A percentile compares a stretch with the other conserved stretches of the same genome.
Evolutionary conservation across 2,113 vertebrate species (phyloP).

Genomic region (Pomatorhinus ruficollis): DNA sequence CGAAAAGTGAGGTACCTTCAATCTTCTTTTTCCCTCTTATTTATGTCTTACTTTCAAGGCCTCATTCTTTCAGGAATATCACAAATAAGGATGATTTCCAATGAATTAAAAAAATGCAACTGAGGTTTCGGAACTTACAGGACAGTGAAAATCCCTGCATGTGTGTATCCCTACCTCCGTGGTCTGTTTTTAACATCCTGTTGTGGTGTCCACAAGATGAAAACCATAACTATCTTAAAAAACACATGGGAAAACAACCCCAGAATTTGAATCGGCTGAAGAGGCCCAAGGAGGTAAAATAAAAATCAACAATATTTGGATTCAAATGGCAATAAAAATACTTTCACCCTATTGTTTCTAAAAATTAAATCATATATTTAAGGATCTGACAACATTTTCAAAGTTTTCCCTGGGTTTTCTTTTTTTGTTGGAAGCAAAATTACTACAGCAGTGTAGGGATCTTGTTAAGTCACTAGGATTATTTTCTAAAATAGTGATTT

Average conservation of each 20-base stretch:
- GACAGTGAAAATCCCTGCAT: neutral
- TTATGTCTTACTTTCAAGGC: neutral
- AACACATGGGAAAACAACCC: fast-evolving
- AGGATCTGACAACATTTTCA: neutral
- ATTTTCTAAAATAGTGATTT: neutral
- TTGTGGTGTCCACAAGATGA: neutral
- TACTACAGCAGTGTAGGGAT: neutral
- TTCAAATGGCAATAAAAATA: neutral
- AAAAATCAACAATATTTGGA: neutral
- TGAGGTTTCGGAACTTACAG: neutral
- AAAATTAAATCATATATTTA: neutral
- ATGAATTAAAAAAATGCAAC: neutral
- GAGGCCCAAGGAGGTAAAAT: neutral
- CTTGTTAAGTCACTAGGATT: neutral
- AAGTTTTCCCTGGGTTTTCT: neutral
- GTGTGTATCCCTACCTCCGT: neutral
- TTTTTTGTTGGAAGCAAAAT: neutral
- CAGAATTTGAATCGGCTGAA: neutral
- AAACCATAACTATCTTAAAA: neutral
- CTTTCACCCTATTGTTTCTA: neutral
- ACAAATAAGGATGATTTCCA: neutral
- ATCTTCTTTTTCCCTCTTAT: neutral
- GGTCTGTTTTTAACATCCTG: neutral
- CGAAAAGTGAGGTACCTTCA: neutral
- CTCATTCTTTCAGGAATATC: neutral